Evolutionary conservation across 2,113 vertebrate genomes (phyloP).

Genomic region (Sylvilagus bachmani): DNA sequence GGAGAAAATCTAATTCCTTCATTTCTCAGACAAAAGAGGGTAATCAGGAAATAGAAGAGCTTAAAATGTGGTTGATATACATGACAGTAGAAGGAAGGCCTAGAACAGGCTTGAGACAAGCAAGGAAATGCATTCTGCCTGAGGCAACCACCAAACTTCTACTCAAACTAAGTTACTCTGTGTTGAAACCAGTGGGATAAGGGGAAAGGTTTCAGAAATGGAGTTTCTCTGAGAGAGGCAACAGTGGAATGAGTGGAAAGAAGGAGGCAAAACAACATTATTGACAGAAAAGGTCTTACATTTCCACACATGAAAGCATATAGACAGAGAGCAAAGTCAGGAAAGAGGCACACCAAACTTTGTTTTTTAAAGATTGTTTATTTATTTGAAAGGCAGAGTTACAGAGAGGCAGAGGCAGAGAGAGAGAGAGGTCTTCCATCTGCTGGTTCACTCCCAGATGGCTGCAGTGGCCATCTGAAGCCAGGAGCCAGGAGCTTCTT

Average conservation of each 20-base stretch:
- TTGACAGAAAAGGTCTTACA: background rate
- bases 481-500: no score
- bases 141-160: background rate
- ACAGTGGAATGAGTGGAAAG: background rate
- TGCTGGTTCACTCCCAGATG: no score
- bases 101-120: background rate
- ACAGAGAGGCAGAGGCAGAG: no score
- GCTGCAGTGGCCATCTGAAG: no score
- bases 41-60: background rate
- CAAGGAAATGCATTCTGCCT: background rate
- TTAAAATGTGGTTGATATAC: background rate
- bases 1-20: background rate
- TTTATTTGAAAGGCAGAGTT: no score
- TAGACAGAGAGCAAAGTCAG: background rate
- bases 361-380: background rate
- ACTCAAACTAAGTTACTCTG: background rate
- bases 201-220: background rate
- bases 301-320: background rate
- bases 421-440: no score
- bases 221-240: constrained; percentile 14
- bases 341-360: background rate
- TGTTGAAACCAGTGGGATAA: background rate
- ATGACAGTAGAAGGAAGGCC: background rate
- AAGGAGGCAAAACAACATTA: background rate
- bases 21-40: background rate